phyloP scores from a whole-genome alignment of 2,797 vertebrate genomes.

The Pteronotus mesoamericanus region DNA sequence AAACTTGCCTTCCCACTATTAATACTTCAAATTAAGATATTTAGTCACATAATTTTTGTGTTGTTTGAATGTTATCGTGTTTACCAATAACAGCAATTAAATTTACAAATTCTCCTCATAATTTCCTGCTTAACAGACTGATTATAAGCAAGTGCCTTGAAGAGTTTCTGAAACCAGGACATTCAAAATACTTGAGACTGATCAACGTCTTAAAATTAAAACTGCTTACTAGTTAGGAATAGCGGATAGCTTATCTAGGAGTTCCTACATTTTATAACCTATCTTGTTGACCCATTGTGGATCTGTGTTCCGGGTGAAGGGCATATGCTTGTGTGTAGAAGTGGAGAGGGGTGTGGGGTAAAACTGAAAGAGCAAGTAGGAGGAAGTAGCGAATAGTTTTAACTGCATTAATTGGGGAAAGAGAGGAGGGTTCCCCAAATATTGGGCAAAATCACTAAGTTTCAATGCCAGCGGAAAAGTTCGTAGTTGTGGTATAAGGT shows the following conservation, averaged over 20 bases:
- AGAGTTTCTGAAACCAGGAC: conserved; percentile 26
- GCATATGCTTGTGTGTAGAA: neutral
- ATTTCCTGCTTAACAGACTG: neutral
- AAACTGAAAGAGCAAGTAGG: neutral
- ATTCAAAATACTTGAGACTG: neutral
- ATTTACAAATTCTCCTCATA: neutral
- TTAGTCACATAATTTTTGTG: neutral
- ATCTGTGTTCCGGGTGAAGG: neutral
- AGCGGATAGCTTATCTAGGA: neutral
- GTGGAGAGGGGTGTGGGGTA: neutral
- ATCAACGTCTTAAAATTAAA: neutral
- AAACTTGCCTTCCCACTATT: neutral
- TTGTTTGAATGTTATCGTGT: neutral
- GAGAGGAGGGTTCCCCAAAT: neutral
- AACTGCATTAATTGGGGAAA: neutral
- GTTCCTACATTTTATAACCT: neutral
- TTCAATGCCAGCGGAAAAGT: neutral
- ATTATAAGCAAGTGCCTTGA: neutral
- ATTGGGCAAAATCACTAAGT: neutral
- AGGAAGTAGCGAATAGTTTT: neutral
- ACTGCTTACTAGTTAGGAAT: neutral
- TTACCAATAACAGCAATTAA: neutral
- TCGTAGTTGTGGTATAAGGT: neutral
- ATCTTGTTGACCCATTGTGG: neutral
- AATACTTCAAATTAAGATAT: conserved; percentile 7